Evolutionary conservation across 2,888 invertebrate species (phyloP), one percentile per base, ranked within the genome.

Genomic region (Nymphalis polychloros): DNA sequence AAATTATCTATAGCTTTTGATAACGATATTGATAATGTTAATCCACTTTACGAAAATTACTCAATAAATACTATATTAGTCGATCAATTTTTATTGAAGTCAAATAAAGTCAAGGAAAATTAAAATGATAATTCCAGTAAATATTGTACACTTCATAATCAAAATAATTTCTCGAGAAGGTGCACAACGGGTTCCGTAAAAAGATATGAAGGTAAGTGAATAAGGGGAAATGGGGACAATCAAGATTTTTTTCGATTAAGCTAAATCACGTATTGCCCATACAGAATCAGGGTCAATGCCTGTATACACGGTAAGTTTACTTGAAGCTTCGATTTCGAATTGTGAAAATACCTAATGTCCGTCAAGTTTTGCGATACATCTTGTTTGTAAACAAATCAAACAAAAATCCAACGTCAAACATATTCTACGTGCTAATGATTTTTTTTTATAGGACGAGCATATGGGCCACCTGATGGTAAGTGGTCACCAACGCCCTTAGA

Each of bases 221-320:
- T 49, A 49, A 49, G 1, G 19, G 8, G 19, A 2, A 49, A 49
- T 49, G 19, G 7, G 19, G 19, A 19, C 17, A 49, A 17, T 7
- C 8, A n/a, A 49, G 8, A n/a, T 8, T 55, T 35, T 31, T 35
- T 31, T 31, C 55, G 35, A 31, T 55, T n/a, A 55, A n/a, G 53
- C 47, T 19, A 20, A 17, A 61, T 50, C 19, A 55, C 19, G 8
- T 23, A 55, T 23, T 17, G 17, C 31, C 53, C 60, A 55, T 48
- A 53, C 47, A 61, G 61, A 61, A 66, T 53, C 53, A 53, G 61
- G 61, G 66, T 66, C 53, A 61, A 48, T 31, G 48, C 13, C 35
- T 48, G 49, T 59, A 41, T 49, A 27, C 27, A 55, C 31, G 31
- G 35, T 27, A 52, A 52, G 13, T 52, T 52, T 52, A 52, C 23